Base-by-base conservation (phyloP, 2,888 invertebrate genomes). In the Ectropis crepuscularia region DNA sequence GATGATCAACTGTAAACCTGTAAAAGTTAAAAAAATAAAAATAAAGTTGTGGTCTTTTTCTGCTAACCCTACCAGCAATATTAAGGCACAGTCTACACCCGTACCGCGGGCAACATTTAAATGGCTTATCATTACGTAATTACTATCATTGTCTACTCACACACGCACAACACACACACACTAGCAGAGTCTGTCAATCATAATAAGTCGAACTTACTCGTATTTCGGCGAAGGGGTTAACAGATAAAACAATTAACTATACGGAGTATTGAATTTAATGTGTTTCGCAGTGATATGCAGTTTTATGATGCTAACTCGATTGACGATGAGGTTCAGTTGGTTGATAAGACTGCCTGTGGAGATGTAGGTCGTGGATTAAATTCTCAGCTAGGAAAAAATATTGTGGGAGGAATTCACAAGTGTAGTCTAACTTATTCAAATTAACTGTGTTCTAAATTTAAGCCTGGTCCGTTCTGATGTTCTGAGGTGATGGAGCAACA, bases 61-160 rank as follows among this genome's bases (percentile, higher is more conserved):
- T 88, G 82, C 82, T 62, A 68, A 75, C 89, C 53, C 61, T 91
- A 85, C 86, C 57, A 64, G 43, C 65, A 74, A 68, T 83, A 83
- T 86, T 83, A 86, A 86, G 79, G 77, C 79, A 28, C 76, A 76
- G 16, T 38, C 79, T 80, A 80, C 84, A 82, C 87, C 85, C 85
- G 85, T 80, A 85, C 90, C 89, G 86, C 86, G 74, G 89, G 90
- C 90, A 80, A 74, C 81, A 87, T 87, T 88, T 88, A 91, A 92
- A 92, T 89, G 87, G 85, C 92, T 92, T 90, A 92, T 91, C 92
- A 92, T 92, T 92, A 92, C 84, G 88, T 91, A 92, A 92, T 92
- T 92, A 92, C 89, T 90, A 92, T 92, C 88, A 91, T 92, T 92
- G 91, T 88, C 79, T 80, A 82, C 80, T 61, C 78, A 72, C 81